phyloP scores from a whole-genome alignment of 1,140 invertebrate genomes.

The Euwallacea fornicatus region DNA sequence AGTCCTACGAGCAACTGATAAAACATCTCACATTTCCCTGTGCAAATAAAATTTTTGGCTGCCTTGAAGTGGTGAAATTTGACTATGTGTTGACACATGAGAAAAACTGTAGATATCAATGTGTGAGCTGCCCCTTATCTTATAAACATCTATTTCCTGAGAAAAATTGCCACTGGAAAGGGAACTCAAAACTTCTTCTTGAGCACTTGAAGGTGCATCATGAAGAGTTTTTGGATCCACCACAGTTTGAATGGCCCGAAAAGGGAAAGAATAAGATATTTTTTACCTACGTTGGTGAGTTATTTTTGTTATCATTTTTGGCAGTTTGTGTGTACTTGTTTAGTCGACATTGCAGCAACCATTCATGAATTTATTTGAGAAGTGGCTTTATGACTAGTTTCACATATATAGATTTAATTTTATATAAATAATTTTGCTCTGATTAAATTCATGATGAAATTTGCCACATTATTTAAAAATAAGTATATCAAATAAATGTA shows the following conservation, averaged over 20 bases:
- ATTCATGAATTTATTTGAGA: too few species aligned
- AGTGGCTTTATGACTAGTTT: too few species aligned
- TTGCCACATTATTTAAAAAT: too few species aligned
- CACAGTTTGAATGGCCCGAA: conserved; percentile 20
- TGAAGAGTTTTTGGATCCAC: conserved; percentile 27
- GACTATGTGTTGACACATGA: conserved; percentile 33
- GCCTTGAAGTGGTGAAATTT: conserved; percentile 22
- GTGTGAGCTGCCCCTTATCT: conserved; percentile 20
- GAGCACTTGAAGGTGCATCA: conserved; percentile 28
- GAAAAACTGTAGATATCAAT: conserved; percentile 29
- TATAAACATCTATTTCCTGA: conserved; percentile 16
- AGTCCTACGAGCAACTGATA: conserved; percentile 29
- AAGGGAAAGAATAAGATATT: conserved; percentile 23
- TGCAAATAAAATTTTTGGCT: conserved; percentile 32
- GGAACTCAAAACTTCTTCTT: conserved; percentile 16
- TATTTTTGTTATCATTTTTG: neutral
- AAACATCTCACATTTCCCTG: conserved; percentile 35
- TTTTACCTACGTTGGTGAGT: conserved; percentile 32
- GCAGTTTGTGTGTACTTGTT: neutral
- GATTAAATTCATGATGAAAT: too few species aligned
- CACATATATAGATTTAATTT: too few species aligned
- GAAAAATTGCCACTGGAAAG: conserved; percentile 30
- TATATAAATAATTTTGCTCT: too few species aligned
- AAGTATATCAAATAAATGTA: too few species aligned
- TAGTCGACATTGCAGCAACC: too few species aligned